A percentile compares a stretch with the other conserved stretches of the same genome.
These are phyloP conservation scores for Fulmarus glacialis DNA, from an alignment of 2,113 vertebrate species.

Conservation along the genomic window DNA sequence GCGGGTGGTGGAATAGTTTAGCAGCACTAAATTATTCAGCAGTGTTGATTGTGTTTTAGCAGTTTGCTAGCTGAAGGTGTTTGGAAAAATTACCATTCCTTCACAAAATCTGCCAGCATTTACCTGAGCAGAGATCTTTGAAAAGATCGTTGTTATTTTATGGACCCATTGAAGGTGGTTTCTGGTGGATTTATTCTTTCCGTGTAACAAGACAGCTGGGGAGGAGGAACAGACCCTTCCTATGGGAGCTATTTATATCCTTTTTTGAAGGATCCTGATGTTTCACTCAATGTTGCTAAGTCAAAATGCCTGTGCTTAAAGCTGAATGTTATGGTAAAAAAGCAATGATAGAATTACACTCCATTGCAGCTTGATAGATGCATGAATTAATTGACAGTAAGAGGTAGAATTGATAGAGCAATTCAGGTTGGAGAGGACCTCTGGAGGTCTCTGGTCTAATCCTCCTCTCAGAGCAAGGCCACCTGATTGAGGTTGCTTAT, in stretches of 20 bases:
- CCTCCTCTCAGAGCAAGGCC: not conserved
- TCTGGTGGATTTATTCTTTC: not conserved
- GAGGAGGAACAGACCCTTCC: not conserved
- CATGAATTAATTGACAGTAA: not conserved
- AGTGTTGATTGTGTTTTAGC: not conserved
- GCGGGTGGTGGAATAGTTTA: not conserved
- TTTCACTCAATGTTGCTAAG: not conserved
- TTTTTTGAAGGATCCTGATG: not conserved
- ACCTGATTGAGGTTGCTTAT: not conserved
- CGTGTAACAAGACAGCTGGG: not conserved
- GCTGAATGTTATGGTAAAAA: not conserved
- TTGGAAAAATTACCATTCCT: not conserved
- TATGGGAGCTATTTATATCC: not conserved
- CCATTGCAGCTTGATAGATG: not conserved
- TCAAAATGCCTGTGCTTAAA: not conserved
- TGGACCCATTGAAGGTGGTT: not conserved
- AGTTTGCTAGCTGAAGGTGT: not conserved
- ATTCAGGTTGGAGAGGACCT: not conserved
- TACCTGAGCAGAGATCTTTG: not conserved
- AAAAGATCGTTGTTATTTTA: not conserved
- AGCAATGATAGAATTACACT: not conserved
- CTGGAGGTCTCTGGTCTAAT: not conserved
- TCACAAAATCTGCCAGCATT: not conserved
- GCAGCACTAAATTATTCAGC: not conserved
- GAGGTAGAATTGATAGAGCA: not conserved